A percentile compares a stretch with the other conserved stretches of the same genome.
Conservation (phyloP, 2,888 invertebrate species). For the Strigamia transsilvanica region DNA sequence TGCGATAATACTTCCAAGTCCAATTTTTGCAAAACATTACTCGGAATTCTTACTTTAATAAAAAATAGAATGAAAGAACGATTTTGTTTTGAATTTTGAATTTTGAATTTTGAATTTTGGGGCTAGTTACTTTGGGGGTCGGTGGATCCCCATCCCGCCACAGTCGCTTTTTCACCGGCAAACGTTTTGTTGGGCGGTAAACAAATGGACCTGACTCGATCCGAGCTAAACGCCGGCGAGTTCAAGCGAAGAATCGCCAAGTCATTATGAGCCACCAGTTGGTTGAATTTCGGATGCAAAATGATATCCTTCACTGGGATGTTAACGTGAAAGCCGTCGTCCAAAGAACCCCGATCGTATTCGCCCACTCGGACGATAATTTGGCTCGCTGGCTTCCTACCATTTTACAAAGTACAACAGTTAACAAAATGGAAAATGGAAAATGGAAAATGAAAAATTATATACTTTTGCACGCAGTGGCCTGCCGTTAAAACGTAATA, state of each 20-base stretch:
- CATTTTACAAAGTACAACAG: background rate
- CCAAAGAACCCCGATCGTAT: background rate
- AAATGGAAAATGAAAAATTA: background rate
- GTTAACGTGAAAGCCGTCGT: background rate
- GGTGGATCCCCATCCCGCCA: slow-evolving; percentile 1
- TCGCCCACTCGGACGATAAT: background rate
- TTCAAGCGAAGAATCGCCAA: background rate
- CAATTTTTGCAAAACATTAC: background rate
- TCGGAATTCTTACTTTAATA: background rate
- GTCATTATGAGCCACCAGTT: background rate
- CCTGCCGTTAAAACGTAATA: background rate
- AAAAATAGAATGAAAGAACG: background rate
- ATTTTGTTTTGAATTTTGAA: background rate
- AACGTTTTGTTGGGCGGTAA: background rate
- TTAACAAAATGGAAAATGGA: too few relatives aligned
- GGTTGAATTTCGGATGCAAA: background rate
- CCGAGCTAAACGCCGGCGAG: background rate
- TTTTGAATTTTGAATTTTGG: background rate
- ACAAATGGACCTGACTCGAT: background rate
- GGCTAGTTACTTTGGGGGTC: background rate
- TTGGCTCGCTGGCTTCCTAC: background rate
- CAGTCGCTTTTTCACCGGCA: background rate
- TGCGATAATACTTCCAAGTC: background rate
- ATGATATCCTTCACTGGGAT: background rate
- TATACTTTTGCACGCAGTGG: background rate